Evolutionary conservation across 2,888 invertebrate genomes (phyloP).

Genomic region (Crocallis elinguaria): DNA sequence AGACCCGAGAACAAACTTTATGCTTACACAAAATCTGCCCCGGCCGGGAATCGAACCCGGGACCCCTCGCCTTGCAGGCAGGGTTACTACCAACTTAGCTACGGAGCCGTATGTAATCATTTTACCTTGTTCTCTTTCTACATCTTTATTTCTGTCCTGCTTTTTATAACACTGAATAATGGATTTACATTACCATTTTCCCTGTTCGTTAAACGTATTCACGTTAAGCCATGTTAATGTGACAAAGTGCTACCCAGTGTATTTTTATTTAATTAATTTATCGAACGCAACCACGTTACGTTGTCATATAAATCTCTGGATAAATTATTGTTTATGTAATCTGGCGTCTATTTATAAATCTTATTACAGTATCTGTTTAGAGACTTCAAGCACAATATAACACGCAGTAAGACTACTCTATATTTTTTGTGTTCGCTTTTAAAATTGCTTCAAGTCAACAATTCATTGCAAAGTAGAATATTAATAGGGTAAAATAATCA

Average conservation of each 20-base stretch:
- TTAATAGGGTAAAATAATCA: too few relatives aligned
- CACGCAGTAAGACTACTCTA: neutral
- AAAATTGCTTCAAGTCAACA: too few relatives aligned
- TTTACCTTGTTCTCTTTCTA: neutral
- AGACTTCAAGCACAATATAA: neutral
- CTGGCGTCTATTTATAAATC: conserved; percentile 8
- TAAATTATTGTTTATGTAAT: conserved; percentile 5
- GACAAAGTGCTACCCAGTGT: too few relatives aligned
- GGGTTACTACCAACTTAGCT: too few relatives aligned
- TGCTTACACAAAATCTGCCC: too few relatives aligned
- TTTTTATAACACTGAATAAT: neutral
- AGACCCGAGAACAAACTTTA: too few relatives aligned
- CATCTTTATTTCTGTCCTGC: neutral
- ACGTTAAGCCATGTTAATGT: neutral
- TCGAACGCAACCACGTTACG: neutral
- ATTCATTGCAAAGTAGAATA: too few relatives aligned
- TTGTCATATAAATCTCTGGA: neutral
- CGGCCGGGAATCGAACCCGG: too few relatives aligned
- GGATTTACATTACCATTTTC: neutral
- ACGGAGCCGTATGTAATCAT: neutral
- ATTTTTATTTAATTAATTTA: too few relatives aligned
- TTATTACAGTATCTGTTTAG: conserved; percentile 6
- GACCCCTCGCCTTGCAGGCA: too few relatives aligned
- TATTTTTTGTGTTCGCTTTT: too few relatives aligned
- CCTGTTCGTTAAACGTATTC: neutral